Evolutionary conservation across 2,797 vertebrate genomes (phyloP).

Genomic region (Falco columbarius): DNA sequence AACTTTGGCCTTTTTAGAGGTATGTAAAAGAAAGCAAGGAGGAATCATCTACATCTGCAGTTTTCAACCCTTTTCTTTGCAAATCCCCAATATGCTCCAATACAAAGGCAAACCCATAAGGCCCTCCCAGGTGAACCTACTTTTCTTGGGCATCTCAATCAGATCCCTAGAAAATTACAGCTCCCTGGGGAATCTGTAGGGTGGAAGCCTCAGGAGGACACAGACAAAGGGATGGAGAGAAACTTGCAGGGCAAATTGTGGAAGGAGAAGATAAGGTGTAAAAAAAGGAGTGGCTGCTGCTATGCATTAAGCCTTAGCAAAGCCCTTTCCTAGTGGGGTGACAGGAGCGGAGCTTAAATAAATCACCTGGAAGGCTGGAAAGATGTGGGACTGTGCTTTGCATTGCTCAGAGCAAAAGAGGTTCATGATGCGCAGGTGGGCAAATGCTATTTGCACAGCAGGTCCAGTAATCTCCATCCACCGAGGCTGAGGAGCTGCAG

Average conservation of each 20-base stretch:
- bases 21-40: background rate
- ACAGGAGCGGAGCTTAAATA: background rate
- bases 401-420: background rate
- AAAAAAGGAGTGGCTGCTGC: background rate
- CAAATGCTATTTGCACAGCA: accelerated
- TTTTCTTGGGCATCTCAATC: background rate
- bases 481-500: background rate
- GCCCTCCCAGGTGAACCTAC: background rate
- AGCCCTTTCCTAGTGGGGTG: background rate
- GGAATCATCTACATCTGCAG: background rate
- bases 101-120: background rate
- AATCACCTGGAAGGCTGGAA: background rate
- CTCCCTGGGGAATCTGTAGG: background rate
- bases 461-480: background rate
- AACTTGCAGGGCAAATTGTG: background rate
- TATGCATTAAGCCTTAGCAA: background rate
- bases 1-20: background rate
- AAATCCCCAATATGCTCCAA: no score
- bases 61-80: background rate
- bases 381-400: background rate
- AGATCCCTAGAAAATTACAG: background rate
- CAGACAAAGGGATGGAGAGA: background rate
- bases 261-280: background rate
- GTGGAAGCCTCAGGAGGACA: background rate
- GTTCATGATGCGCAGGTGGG: accelerated